Evolutionary conservation across 2,888 invertebrate genomes (phyloP).

Genomic region (Xanthia icteritia): DNA sequence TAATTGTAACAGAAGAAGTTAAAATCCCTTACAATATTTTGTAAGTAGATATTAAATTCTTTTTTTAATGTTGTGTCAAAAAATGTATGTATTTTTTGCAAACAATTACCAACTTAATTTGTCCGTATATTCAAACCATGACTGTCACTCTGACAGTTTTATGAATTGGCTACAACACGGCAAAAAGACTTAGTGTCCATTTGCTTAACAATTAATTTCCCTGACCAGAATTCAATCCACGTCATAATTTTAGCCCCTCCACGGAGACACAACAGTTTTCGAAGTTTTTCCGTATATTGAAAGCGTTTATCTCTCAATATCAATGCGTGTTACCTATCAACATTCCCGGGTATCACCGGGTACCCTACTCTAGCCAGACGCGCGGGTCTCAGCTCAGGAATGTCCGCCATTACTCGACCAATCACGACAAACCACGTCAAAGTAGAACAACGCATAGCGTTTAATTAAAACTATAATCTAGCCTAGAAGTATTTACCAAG

Average conservation of each 20-base stretch:
- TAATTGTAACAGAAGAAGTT: neutral
- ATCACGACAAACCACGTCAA: neutral
- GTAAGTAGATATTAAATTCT: no score
- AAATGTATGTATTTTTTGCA: neutral
- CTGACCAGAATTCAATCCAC: neutral
- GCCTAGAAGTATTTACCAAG: no score
- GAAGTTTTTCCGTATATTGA: no score
- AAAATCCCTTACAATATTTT: neutral
- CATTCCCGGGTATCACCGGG: constrained; percentile 8
- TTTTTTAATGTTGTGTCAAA: neutral
- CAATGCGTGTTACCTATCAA: neutral
- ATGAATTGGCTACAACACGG: neutral
- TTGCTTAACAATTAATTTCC: neutral
- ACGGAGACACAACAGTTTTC: no score
- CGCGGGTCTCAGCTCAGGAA: constrained; percentile 2
- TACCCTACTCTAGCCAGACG: neutral
- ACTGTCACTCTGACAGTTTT: neutral
- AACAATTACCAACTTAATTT: neutral
- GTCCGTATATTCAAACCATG: neutral
- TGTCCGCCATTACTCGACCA: constrained; percentile 2
- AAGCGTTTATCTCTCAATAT: no score
- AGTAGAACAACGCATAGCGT: neutral
- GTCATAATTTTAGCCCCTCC: neutral
- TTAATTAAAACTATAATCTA: neutral
- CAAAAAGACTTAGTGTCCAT: neutral